These are phyloP conservation scores for Limnephilus auricula DNA, from an alignment of 2,888 invertebrate genomes.

Conservation along the genomic window DNA sequence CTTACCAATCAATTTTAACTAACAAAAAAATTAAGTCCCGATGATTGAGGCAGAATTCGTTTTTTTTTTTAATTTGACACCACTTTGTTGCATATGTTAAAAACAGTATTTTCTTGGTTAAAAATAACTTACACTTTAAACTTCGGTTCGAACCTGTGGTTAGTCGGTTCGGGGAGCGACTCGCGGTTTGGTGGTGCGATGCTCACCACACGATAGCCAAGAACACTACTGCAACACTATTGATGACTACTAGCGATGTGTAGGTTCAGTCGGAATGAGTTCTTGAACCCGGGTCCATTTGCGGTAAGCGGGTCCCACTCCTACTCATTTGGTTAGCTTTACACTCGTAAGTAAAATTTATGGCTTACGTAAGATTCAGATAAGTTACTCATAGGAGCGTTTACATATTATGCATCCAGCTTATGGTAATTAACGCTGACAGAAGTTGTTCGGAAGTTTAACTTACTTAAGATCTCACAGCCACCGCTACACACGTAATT, in stretches of 20 bases:
- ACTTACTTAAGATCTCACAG: too few species aligned
- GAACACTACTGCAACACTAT: background rate
- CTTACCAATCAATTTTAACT: background rate
- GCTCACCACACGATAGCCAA: constrained; percentile 19
- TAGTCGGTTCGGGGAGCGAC: constrained; percentile 31
- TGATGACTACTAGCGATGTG: background rate
- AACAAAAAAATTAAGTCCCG: background rate
- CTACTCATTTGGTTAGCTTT: too few species aligned
- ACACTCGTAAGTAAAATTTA: too few species aligned
- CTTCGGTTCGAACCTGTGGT: background rate
- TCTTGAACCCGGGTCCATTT: too few species aligned
- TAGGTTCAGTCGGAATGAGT: too few species aligned
- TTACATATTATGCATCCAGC: too few species aligned
- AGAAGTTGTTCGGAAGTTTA: too few species aligned
- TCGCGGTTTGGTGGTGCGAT: background rate
- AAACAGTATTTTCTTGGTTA: background rate
- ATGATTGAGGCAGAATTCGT: background rate
- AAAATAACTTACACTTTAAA: background rate
- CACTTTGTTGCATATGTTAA: background rate
- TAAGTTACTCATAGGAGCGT: too few species aligned
- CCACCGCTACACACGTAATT: too few species aligned
- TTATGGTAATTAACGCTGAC: too few species aligned
- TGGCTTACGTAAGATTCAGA: too few species aligned
- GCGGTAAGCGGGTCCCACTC: too few species aligned
- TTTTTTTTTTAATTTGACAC: background rate